Evolutionary conservation across 2,797 vertebrate species (phyloP).

Genomic region (Karalla daura): DNA sequence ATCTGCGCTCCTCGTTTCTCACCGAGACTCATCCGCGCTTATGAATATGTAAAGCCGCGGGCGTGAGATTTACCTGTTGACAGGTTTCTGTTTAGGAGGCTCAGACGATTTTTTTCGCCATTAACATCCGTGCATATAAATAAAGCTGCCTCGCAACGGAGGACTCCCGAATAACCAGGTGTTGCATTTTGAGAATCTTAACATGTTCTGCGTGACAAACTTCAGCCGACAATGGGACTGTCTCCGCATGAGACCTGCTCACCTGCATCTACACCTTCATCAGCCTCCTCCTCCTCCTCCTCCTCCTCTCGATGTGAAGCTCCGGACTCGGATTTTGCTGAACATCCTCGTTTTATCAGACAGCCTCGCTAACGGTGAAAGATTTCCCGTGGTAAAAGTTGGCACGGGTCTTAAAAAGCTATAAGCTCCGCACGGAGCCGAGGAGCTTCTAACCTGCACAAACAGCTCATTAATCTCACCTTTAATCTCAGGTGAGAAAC

Average conservation of each 20-base stretch:
- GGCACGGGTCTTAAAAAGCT: too few species aligned
- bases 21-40: conserved; percentile 17
- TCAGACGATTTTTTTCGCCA: conserved; percentile 16
- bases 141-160: conserved; percentile 6
- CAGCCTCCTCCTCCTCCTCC: too few species aligned
- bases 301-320: too few species aligned
- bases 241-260: conserved; percentile 1
- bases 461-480: background rate
- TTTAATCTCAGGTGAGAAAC: background rate
- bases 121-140: conserved; percentile 24
- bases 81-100: conserved; percentile 15
- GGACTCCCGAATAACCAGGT: conserved; percentile 5
- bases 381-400: background rate
- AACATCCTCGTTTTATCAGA: background rate
- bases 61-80: conserved; percentile 47
- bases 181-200: conserved; percentile 9
- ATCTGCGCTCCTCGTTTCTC: conserved; percentile 5
- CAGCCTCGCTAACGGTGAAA: background rate
- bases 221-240: background rate
- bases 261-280: too few species aligned
- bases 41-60: conserved; percentile 55
- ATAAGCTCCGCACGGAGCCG: too few species aligned
- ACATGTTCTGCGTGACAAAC: background rate
- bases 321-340: background rate
- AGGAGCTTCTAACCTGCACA: background rate